Base-by-base conservation (phyloP, 2,888 invertebrate genomes). In the Orthosia cruda region DNA sequence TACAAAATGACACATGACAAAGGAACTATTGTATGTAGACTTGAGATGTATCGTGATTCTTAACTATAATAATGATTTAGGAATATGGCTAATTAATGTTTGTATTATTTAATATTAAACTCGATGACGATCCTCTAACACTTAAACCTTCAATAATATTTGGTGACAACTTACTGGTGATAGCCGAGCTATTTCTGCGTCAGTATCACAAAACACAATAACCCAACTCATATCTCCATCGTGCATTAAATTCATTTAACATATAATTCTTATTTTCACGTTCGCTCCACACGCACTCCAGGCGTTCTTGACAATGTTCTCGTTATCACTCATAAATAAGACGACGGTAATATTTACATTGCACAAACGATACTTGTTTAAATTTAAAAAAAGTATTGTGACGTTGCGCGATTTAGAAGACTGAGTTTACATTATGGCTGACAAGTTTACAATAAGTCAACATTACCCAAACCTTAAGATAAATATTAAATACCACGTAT, bases 21-120 rank as follows among this genome's bases (percentile, higher is more conserved):
- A 97, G 97, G 97, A 97, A 97, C 97, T 96, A 95, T 97, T 95
- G 96, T 93, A 95, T 94, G 91, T 93, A 91, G 93, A 96, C 94
- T 95, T 94, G 95, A 95, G 94, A 95, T 95, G 95, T 92, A 91
- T 92, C 84, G 92, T 92, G 93, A 92, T 72, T 88, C 86, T 88
- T 85, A 88, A 85, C 77, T 85, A 92, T 84, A 89, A 90, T 90
- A 93, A 91, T 92, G 92, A 92, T 91, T 93, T 92, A 95, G 92
- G 92, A 92, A 93, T 93, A 94, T 94, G 94, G 94, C 95, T 95
- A 92, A 91, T 91, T 93, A 92, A 89, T 91, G 84, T 90, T 89
- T 90, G 90, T 87, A 87, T 90, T 89, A 91, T 89, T 84, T 85
- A 85, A 81, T 79, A 90, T 91, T 90, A 90, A 81, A 92, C 90